phyloP scores from a whole-genome alignment of 2,113 vertebrate species.

The Austrofundulus limnaeus region DNA sequence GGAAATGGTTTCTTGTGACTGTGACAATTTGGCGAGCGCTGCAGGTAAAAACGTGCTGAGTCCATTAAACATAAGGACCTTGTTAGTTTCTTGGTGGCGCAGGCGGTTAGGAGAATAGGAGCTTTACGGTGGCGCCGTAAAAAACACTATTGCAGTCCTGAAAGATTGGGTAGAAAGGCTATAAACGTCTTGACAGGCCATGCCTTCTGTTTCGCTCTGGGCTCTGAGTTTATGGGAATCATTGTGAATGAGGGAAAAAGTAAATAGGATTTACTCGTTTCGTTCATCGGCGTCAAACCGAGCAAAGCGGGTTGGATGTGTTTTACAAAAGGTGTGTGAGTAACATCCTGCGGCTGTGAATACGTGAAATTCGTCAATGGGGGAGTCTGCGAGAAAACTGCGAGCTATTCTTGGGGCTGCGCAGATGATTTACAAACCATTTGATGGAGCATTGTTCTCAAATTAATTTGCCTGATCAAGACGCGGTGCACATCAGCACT shows the following conservation, averaged over 20 bases:
- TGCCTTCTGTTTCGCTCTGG: conserved; percentile 39
- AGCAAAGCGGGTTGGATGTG: neutral
- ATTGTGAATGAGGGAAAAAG: conserved; percentile 17
- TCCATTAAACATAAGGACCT: conserved; percentile 69
- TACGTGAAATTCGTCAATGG: neutral
- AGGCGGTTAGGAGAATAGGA: neutral
- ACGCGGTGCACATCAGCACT: conserved; percentile 46
- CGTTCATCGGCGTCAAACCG: conserved; percentile 23
- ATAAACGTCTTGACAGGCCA: conserved; percentile 45
- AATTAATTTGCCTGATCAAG: conserved; percentile 68
- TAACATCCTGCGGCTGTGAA: neutral
- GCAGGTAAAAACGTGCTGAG: conserved; percentile 40
- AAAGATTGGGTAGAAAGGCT: conserved; percentile 35
- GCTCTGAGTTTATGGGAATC: conserved; percentile 41
- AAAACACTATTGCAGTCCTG: conserved; percentile 53
- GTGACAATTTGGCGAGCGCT: conserved; percentile 30
- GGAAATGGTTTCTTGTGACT: conserved; percentile 19
- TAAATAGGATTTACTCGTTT: conserved; percentile 45
- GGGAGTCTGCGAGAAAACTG: conserved; percentile 1
- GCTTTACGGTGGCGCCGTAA: conserved; percentile 47
- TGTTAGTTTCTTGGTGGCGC: conserved; percentile 51
- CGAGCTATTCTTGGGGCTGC: neutral
- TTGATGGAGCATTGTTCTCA: conserved; percentile 69
- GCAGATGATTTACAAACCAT: conserved; percentile 54
- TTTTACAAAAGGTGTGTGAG: conserved; percentile 9